phyloP scores from a whole-genome alignment of 2,113 vertebrate genomes.

The Enhydra lutris region DNA sequence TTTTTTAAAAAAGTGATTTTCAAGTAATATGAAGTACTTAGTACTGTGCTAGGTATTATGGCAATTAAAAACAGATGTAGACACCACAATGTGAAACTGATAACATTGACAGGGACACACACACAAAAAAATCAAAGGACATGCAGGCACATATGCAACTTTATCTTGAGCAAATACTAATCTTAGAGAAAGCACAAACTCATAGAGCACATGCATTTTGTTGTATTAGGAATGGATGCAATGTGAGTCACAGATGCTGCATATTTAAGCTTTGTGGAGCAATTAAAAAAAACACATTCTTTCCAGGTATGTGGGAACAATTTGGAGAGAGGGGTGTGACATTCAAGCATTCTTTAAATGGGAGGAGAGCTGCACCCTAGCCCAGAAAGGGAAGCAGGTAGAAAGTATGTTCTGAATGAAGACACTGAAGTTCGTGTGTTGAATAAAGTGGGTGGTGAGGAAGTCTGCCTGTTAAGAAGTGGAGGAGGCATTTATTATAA shows the following conservation, averaged over 20 bases:
- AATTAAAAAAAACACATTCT: not conserved
- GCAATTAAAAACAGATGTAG: not conserved
- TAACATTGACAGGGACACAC: not conserved
- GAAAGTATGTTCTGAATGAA: slow-evolving; percentile 24
- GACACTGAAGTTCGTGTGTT: not conserved
- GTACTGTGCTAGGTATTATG: not conserved
- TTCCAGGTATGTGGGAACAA: not conserved
- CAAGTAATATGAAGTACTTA: not conserved
- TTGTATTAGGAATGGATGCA: not conserved
- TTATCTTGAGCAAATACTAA: not conserved
- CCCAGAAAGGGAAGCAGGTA: slow-evolving; percentile 37
- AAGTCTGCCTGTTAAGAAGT: slow-evolving; percentile 72
- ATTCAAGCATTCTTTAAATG: not conserved
- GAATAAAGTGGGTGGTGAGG: slow-evolving; percentile 70
- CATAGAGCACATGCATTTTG: not conserved
- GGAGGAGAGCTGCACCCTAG: not conserved
- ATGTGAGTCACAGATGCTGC: not conserved
- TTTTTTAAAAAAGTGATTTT: not conserved
- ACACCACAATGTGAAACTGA: not conserved
- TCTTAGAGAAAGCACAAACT: not conserved
- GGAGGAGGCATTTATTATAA: slow-evolving; percentile 80
- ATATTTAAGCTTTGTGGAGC: not conserved
- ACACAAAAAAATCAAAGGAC: not conserved
- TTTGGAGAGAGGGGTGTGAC: not conserved
- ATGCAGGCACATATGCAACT: not conserved